Evolutionary conservation across 2,797 vertebrate species (phyloP).

Genomic region (Etheostoma nigrum): DNA sequence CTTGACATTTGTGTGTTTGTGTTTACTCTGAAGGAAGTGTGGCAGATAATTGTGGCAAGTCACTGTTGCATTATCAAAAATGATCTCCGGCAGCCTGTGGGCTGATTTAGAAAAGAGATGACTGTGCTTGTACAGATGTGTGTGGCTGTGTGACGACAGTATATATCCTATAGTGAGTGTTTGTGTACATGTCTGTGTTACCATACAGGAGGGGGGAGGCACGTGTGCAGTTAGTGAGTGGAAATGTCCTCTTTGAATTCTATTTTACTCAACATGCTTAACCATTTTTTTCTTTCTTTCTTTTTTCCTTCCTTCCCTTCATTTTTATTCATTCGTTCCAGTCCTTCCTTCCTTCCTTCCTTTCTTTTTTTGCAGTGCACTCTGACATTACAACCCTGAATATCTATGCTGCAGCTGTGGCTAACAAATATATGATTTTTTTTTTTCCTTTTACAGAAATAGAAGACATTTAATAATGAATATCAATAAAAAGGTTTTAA

Average conservation of each 20-base stretch:
- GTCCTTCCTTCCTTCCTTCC: no score
- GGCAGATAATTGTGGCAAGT: conserved; percentile 35
- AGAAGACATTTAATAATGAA: conserved; percentile 4
- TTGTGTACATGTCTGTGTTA: conserved; percentile 13
- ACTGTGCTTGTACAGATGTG: conserved; percentile 3
- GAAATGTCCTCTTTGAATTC: conserved; percentile 60
- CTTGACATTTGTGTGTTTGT: conserved; percentile 45
- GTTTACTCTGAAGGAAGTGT: conserved; percentile 42
- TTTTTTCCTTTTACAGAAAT: neutral
- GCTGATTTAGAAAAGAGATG: conserved; percentile 16
- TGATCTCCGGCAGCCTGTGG: conserved; percentile 25
- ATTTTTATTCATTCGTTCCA: no score
- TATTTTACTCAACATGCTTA: conserved; percentile 24
- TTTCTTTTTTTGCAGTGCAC: neutral
- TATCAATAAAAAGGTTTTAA: neutral
- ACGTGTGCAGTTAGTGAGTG: conserved; percentile 33
- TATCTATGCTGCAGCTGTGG: neutral
- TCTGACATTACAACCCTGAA: neutral
- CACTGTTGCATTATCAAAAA: conserved; percentile 30
- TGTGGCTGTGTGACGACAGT: conserved; percentile 16
- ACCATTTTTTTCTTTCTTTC: neutral
- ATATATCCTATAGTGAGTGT: neutral
- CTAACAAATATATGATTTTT: neutral
- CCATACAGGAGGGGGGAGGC: neutral
- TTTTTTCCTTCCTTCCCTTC: neutral